Conservation (phyloP, 1,140 invertebrate genomes). For the Drosophila saltans region DNA sequence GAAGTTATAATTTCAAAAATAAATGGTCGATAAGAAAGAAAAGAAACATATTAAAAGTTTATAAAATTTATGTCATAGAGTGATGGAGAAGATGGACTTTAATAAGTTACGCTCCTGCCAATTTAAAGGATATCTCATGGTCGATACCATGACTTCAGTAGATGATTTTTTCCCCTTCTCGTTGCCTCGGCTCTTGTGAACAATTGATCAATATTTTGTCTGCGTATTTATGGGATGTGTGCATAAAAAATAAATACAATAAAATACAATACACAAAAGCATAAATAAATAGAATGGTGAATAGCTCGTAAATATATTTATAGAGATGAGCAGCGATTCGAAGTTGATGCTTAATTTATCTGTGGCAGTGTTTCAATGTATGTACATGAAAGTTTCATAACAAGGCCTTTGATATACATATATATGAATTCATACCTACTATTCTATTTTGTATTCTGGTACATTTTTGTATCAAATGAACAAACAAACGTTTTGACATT, state of each 20-base stretch:
- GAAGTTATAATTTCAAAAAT: too few relatives aligned
- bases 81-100: too few relatives aligned
- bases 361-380: not conserved
- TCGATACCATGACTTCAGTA: slow-evolving; percentile 22
- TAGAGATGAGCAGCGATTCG: not conserved
- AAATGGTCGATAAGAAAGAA: too few relatives aligned
- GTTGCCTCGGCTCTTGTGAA: slow-evolving; percentile 37
- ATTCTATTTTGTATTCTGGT: too few relatives aligned
- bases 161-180: too few relatives aligned
- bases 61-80: too few relatives aligned
- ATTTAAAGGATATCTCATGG: slow-evolving; percentile 8
- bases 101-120: too few relatives aligned
- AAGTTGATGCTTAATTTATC: slow-evolving; percentile 6
- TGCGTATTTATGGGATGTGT: slow-evolving; percentile 56
- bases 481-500: not conserved
- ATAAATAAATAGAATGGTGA: slow-evolving; percentile 29
- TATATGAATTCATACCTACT: too few relatives aligned
- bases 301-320: not conserved
- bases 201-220: slow-evolving; percentile 63
- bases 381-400: too few relatives aligned
- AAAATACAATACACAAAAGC: slow-evolving; percentile 44
- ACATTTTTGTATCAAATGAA: too few relatives aligned
- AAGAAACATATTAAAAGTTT: too few relatives aligned
- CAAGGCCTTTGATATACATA: too few relatives aligned
- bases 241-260: slow-evolving; percentile 65